These are phyloP conservation scores for Maniola jurtina DNA, from an alignment of 1,140 invertebrate genomes.

Conservation along the genomic window DNA sequence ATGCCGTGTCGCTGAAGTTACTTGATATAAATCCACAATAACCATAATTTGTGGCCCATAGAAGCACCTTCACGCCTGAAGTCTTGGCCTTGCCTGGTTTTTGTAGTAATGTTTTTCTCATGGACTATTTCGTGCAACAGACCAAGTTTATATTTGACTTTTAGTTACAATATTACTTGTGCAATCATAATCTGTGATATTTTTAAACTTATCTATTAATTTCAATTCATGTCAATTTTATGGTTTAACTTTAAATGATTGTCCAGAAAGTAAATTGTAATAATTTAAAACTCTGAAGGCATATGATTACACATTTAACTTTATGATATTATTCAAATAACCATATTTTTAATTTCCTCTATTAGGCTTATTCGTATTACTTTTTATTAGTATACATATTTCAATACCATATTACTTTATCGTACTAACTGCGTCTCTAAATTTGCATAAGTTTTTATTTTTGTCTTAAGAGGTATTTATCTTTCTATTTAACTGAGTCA, in stretches of 20 bases:
- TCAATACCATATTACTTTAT: not conserved
- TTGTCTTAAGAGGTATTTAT: too few relatives aligned
- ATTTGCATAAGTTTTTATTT: not conserved
- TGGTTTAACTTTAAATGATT: too few relatives aligned
- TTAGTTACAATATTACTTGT: slow-evolving; percentile 9
- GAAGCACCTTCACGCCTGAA: not conserved
- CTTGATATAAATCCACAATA: too few relatives aligned
- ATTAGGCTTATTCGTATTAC: slow-evolving; percentile 5
- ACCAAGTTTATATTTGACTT: slow-evolving; percentile 6
- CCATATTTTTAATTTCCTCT: not conserved
- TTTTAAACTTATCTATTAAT: not conserved
- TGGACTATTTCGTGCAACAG: not conserved
- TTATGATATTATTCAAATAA: not conserved
- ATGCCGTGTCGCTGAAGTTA: too few relatives aligned
- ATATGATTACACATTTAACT: slow-evolving; percentile 5
- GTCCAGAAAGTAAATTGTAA: too few relatives aligned
- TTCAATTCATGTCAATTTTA: not conserved
- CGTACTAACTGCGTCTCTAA: not conserved
- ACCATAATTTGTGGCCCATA: too few relatives aligned
- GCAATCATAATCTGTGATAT: not conserved
- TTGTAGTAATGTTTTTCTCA: not conserved
- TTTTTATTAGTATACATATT: not conserved
- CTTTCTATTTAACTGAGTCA: too few relatives aligned
- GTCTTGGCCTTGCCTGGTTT: not conserved
- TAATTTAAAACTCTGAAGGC: not conserved